Evolutionary conservation across 2,113 vertebrate species (phyloP).

Genomic region (Thomomys bottae): DNA sequence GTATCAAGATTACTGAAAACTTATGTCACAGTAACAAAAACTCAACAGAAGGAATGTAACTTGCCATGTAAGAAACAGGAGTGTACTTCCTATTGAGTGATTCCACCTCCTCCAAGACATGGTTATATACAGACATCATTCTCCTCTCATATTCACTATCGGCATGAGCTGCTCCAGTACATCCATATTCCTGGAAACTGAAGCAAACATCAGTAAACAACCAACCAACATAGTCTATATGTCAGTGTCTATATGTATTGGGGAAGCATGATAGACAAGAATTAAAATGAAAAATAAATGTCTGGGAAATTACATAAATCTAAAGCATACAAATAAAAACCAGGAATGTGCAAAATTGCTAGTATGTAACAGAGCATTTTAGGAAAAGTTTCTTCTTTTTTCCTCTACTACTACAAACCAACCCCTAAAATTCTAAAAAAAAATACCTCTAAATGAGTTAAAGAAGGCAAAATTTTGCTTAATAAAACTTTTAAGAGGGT

Average conservation of each 20-base stretch:
- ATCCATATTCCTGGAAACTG: conserved; percentile 95
- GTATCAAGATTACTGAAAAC: not conserved
- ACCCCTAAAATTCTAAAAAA: not conserved
- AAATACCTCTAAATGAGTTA: conserved; percentile 23
- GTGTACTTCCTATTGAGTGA: conserved; percentile 94
- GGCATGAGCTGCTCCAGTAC: conserved; percentile 88
- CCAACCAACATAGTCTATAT: not conserved
- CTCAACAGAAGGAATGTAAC: conserved; percentile 64
- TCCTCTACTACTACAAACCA: not conserved
- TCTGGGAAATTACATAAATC: not conserved
- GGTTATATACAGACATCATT: conserved; percentile 96
- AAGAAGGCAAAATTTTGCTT: not conserved
- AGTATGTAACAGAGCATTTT: not conserved
- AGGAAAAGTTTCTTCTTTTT: not conserved
- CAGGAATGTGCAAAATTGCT: not conserved
- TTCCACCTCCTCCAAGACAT: conserved; percentile 95
- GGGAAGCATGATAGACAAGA: not conserved
- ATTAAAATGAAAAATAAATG: not conserved
- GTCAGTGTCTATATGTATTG: not conserved
- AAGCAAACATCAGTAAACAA: conserved; percentile 15
- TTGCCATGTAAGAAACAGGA: conserved; percentile 96
- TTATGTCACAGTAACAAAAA: not conserved
- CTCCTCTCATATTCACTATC: conserved; percentile 96
- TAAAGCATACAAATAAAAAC: not conserved
- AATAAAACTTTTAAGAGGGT: not conserved